Percentiles rank a stretch among this genome's conserved stretches.
phyloP scores from a whole-genome alignment of 2,113 vertebrate species.

The Cryptomyrus ogoouensis region DNA sequence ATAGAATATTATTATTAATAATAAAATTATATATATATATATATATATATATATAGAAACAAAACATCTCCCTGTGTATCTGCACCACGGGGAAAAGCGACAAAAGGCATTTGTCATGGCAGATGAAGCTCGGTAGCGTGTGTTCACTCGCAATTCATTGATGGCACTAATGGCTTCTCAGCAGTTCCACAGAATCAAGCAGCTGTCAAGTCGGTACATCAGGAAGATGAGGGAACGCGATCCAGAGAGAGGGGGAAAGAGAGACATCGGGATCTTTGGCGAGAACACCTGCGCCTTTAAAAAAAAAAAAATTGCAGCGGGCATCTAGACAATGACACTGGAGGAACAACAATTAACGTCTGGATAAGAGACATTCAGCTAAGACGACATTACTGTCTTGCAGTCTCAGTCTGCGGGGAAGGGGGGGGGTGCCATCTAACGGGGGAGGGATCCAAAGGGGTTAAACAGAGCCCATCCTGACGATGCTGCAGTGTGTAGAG shows the following conservation, averaged over 20 bases:
- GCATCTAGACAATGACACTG: slow-evolving; percentile 68
- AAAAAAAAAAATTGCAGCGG: slow-evolving; percentile 46
- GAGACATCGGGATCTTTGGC: slow-evolving; percentile 75
- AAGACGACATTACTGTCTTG: slow-evolving; percentile 18
- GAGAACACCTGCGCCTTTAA: slow-evolving; percentile 76
- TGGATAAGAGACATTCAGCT: slow-evolving; percentile 12
- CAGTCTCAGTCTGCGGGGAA: neutral
- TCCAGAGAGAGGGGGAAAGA: slow-evolving; percentile 76
- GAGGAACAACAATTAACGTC: slow-evolving; percentile 29
- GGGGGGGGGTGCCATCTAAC: neutral
- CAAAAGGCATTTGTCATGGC: slow-evolving; percentile 74
- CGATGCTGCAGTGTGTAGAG: neutral
- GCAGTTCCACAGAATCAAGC: slow-evolving; percentile 95
- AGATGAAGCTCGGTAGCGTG: slow-evolving; percentile 77
- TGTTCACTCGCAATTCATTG: slow-evolving; percentile 93
- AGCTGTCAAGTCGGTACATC: slow-evolving; percentile 89
- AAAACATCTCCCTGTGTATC: slow-evolving; percentile 55
- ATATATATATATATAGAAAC: neutral
- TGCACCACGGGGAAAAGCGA: slow-evolving; percentile 62
- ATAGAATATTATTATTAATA: slow-evolving; percentile 25
- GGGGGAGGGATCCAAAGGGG: neutral
- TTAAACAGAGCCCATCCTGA: neutral
- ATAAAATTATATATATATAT: no score
- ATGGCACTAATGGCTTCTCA: slow-evolving; percentile 96
- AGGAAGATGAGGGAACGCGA: slow-evolving; percentile 64